Base-by-base conservation (phyloP, 2,888 invertebrate genomes). In the Crioceris asparagi region DNA sequence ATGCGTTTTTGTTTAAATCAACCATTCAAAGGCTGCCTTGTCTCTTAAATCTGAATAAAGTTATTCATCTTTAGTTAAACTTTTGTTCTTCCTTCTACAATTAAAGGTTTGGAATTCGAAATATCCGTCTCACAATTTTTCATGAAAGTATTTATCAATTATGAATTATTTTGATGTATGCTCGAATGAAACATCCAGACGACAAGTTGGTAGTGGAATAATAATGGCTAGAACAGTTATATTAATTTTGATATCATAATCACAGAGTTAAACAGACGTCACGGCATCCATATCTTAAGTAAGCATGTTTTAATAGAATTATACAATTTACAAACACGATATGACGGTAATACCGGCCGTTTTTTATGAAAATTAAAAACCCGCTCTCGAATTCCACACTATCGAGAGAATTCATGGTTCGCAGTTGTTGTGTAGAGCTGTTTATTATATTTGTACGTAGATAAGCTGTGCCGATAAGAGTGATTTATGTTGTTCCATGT, bases 361-460 rank as follows among this genome's bases (percentile, higher is more conserved):
- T 49, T 54, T 53, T 52, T 27, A 27, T 27, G 4, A 11, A 27
- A 27, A 27, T 12, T 27, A 27, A 27, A 27, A 27, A 27, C n/a
- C n/a, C n/a, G n/a, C n/a, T n/a, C n/a, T n/a, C n/a, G n/a, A 50
- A 41, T 39, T 32, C 15, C 32, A 30, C 35, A 26, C 47, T 47
- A 52, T 42, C 50, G 52, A 47, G 49, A 50, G 47, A 53, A 52
- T 53, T 58, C 58, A 54, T 58, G 52, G 54, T 52, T 51, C 50
- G 46, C 51, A 48, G 49, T 52, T 53, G n/a, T n/a, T n/a, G n/a
- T n/a, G 56, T 53, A 54, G 57, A 57, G 50, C 59, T 60, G 60
- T 62, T 61, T 60, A 60, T 59, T 61, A 60, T n/a, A n/a, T 61
- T 60, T 60, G 60, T 60, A 54, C 53, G 54, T 52, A 59, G 60